Evolutionary conservation across 2,113 vertebrate genomes (phyloP), one percentile per base, ranked within the genome.

Genomic region (Barnardius zonarius): DNA sequence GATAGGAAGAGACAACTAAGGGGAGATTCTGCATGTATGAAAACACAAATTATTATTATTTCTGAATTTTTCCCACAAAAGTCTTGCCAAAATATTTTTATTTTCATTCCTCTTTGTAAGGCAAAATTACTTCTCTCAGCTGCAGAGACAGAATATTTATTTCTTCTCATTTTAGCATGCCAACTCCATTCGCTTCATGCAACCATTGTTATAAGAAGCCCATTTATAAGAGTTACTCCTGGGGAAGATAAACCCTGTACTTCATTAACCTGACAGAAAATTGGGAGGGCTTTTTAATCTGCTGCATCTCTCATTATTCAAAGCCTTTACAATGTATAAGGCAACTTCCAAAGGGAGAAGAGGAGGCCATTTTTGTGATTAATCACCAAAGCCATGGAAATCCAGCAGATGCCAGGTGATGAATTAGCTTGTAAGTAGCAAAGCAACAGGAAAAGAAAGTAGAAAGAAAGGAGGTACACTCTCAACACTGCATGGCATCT

Each of bases 231-330:
- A 79, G 70, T 87, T 92, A 77, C 81, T 94, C 86, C 66, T 66
- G 83, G 59, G 86, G 70, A 93, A 96, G 79, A 92, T 80, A 96
- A 93, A 95, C 85, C 77, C 43, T 81, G 64, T 86, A 92, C 85
- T 96, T 95, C 89, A 95, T 94, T 95, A 94, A 95, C 57, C 77
- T 95, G 90, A 92, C 83, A 96, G 83, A 67, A 96, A 95, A 92
- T 6, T 84, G 68, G 81, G 77, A 94, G 86, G 64, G 48, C 28
- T 94, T 95, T 93, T 95, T 95, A 82, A 94, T 94, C 92, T 86
- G 86, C 80, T 88, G 43, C 43, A 83, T 85, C 49, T 61, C 88
- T 88, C 81, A 91, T 94, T 93, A 94, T 91, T 92, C 93, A 88
- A 95, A 88, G 44, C 19, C 62, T 92, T 95, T 92, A 83, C 79